Base-by-base conservation (phyloP, 2,888 invertebrate genomes). In the Aspidapion aeneum region DNA sequence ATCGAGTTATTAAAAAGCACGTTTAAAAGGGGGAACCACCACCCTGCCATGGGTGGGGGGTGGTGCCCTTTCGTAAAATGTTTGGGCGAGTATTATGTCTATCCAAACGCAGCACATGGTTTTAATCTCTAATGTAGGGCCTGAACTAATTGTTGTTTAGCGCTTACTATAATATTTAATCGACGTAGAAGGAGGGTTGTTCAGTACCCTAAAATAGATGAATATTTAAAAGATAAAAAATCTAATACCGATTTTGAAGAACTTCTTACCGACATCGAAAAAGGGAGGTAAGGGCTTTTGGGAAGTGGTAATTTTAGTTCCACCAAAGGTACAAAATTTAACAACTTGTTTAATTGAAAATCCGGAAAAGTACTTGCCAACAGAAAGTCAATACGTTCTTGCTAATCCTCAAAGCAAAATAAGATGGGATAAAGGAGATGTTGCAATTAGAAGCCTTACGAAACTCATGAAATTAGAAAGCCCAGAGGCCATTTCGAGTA, bases 301-400 rank as follows among this genome's bases (percentile, higher is more conserved):
- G 57, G 71, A 69, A n/a, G 72, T 74, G 3, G 73, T 73, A 0
- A 71, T 73, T 55, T 64, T 74, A 19, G 58, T 74, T 22, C 74
- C 73, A 1, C 59, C 69, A 58, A 16, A 63, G 7, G 18, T 74
- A 21, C 66, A 73, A 66, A 62, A 63, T n/a, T 17, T n/a, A n/a
- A n/a, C n/a, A n/a, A n/a, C n/a, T n/a, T n/a, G n/a, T n/a, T n/a
- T n/a, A n/a, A n/a, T n/a, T n/a, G n/a, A n/a, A n/a, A n/a, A n/a
- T n/a, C n/a, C n/a, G n/a, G n/a, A n/a, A n/a, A n/a, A n/a, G n/a
- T n/a, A n/a, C n/a, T n/a, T n/a, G n/a, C n/a, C n/a, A n/a, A n/a
- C n/a, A n/a, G n/a, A n/a, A n/a, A n/a, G n/a, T n/a, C n/a, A n/a
- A n/a, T n/a, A n/a, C n/a, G n/a, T n/a, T n/a, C n/a, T n/a, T n/a